Evolutionary conservation across 2,797 vertebrate species (phyloP), one percentile per base, ranked within the genome.

Genomic region (Rousettus madagascariensis): DNA sequence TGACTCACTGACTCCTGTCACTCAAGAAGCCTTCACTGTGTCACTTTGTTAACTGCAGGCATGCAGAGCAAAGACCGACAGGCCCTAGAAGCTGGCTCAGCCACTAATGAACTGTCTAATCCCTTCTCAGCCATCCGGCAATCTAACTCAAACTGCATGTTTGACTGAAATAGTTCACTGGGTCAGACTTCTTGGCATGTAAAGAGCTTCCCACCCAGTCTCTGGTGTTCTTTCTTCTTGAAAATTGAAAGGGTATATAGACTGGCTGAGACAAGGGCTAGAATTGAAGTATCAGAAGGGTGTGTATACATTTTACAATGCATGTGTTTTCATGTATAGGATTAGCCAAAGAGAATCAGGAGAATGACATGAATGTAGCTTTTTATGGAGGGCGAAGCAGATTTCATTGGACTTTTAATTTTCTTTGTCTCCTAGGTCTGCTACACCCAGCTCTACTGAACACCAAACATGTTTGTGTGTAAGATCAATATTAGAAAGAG

Each of bases 91-190:
- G 69, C 79, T 66, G 75, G 51, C 59, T 93, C 49, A 75, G 90
- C 75, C 59, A 33, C 84, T 94, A 92, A 80, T 95, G 82, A 93
- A 93, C 90, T 63, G 75, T 82, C 87, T 94, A 80, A 95, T 90
- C 49, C 86, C 90, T 94, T 91, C 94, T 90, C 74, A 11, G 94
- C 0, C 0, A 51, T 51, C 36, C 0, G 2, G 53, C 92, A 72
- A 20, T 89, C 84, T 80, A 90, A 68, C 79, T 94, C 79, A 84
- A 74, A 68, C 65, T 53, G 65, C 3, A 1, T 22, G 22, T 77
- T 30, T 92, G 90, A 63, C 72, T 90, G 75, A 93, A 97, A 38
- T 46, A 86, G 92, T 75, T 80, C 65, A 87, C 55, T 85, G 72
- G 87, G 66, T 94, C 84, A 97, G 69, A 68, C 87, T 90, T 83